Percentiles rank a stretch among this genome's conserved stretches.
These are phyloP conservation scores for Parasteatoda tepidariorum DNA, from an alignment of 1,140 invertebrate genomes.

Conservation along the genomic window DNA sequence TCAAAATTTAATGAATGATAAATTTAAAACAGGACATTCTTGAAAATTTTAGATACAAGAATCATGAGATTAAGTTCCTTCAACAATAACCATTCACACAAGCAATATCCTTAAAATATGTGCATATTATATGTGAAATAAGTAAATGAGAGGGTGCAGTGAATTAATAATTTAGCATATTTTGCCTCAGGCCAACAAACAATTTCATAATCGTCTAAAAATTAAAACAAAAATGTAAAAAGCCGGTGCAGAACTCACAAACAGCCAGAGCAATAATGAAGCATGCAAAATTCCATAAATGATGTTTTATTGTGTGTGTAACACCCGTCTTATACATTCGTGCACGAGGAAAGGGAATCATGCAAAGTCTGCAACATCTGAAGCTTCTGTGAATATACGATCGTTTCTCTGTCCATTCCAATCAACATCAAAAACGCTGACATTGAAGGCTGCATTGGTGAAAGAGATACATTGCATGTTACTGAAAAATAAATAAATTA, in stretches of 20 bases:
- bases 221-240: constrained; percentile 28
- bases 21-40: too few species aligned
- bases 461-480: constrained; percentile 54
- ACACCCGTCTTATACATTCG: constrained; percentile 28
- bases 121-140: too few species aligned
- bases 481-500: constrained; percentile 59
- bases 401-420: constrained; percentile 60
- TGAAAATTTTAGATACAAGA: too few species aligned
- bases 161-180: too few species aligned
- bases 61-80: too few species aligned
- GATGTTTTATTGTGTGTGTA: constrained; percentile 27
- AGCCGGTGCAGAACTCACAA: constrained; percentile 59
- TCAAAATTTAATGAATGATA: too few species aligned
- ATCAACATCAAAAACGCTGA: constrained; percentile 54
- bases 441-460: constrained; percentile 39
- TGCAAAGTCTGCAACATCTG: constrained; percentile 57
- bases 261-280: constrained; percentile 54
- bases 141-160: too few species aligned
- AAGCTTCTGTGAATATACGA: constrained; percentile 49
- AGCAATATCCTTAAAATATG: too few species aligned
- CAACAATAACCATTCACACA: too few species aligned
- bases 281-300: constrained; percentile 47
- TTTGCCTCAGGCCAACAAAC: too few species aligned
- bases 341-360: constrained; percentile 28
- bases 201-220: too few species aligned